A percentile compares a stretch with the other conserved stretches of the same genome.
These are phyloP conservation scores for Drosophila atroscutellata DNA, from an alignment of 2,888 invertebrate genomes.

Conservation along the genomic window DNA sequence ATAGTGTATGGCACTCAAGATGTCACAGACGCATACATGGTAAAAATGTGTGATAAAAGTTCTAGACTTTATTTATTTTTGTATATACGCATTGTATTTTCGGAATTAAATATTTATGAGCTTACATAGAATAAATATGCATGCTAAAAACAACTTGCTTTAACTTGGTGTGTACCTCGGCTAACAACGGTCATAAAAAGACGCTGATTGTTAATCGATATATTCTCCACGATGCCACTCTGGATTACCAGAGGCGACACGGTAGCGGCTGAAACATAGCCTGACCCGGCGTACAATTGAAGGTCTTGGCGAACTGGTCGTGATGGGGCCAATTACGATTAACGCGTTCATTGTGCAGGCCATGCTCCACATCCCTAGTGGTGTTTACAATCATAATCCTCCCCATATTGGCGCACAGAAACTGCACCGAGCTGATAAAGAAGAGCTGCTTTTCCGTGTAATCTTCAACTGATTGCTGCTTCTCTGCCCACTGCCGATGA, in stretches of 20 bases:
- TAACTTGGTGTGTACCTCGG: constrained; percentile 4
- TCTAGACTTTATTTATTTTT: not conserved
- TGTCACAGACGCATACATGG: not conserved
- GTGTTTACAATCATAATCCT: constrained; percentile 51
- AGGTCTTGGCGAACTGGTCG: constrained; percentile 67
- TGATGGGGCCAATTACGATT: constrained; percentile 75
- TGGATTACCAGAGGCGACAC: constrained; percentile 72
- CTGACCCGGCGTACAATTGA: constrained; percentile 63
- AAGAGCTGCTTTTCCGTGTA: constrained; percentile 59
- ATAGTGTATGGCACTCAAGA: too few relatives aligned
- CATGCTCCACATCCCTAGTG: constrained; percentile 65
- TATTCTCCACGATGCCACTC: not conserved
- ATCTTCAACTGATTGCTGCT: not conserved
- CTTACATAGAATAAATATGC: not conserved
- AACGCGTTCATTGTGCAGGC: constrained; percentile 74
- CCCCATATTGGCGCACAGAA: constrained; percentile 72
- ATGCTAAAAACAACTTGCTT: not conserved
- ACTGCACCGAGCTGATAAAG: constrained; percentile 78
- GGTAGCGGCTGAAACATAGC: constrained; percentile 55
- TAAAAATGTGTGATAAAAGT: too few relatives aligned
- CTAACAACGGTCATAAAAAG: not conserved
- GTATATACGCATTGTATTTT: not conserved
- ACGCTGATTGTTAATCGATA: constrained; percentile 43
- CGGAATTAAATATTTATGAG: not conserved
- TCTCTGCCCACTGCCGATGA: not conserved